These are phyloP conservation scores for Acleris cristana DNA, from an alignment of 2,888 invertebrate species.

Conservation along the genomic window DNA sequence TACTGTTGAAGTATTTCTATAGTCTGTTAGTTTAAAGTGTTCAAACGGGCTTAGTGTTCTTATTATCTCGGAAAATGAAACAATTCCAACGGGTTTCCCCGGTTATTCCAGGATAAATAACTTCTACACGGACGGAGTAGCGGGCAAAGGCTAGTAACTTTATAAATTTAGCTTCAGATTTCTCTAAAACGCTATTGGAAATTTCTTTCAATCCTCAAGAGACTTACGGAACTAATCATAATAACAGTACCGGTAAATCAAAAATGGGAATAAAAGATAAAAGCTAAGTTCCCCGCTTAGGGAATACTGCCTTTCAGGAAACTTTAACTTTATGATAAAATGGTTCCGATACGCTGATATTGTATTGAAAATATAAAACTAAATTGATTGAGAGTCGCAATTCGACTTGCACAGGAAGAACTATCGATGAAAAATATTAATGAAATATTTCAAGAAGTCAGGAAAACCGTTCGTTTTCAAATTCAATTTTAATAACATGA, in stretches of 20 bases:
- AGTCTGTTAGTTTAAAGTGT: too few species aligned
- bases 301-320: not conserved
- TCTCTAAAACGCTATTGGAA: not conserved
- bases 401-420: not conserved
- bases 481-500: too few species aligned
- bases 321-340: conserved; percentile 12
- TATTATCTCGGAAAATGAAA: too few species aligned
- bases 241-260: conserved; percentile 11
- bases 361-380: not conserved
- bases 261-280: conserved; percentile 7
- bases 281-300: not conserved
- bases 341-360: not conserved
- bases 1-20: too few species aligned
- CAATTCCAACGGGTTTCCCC: too few species aligned
- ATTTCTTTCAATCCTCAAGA: conserved; percentile 1
- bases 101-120: too few species aligned
- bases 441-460: not conserved
- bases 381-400: not conserved
- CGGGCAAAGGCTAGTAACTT: too few species aligned
- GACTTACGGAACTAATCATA: conserved; percentile 11
- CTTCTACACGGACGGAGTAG: too few species aligned
- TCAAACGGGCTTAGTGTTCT: too few species aligned
- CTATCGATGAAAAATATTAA: not conserved
- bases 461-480: too few species aligned
- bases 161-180: too few species aligned